These are phyloP conservation scores for Orycteropus afer DNA, from an alignment of 2,113 vertebrate species.

Conservation along the genomic window DNA sequence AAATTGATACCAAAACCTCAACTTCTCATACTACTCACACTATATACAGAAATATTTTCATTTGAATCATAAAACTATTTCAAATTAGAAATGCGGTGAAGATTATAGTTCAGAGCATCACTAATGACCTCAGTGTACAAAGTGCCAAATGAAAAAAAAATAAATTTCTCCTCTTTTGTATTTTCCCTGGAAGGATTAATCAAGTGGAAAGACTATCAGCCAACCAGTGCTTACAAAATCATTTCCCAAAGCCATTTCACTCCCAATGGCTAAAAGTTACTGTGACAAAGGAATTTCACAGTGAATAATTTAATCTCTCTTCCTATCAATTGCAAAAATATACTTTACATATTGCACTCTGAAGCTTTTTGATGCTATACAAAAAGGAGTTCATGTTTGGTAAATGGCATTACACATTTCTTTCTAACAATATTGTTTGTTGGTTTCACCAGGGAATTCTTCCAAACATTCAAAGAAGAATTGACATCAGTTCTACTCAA, in stretches of 20 bases:
- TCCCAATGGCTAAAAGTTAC: background rate
- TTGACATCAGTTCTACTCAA: too few species aligned
- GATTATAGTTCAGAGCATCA: background rate
- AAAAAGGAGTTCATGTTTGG: conserved; percentile 28
- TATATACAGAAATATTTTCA: background rate
- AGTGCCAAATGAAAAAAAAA: conserved; percentile 28
- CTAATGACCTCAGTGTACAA: background rate
- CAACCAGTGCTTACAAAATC: background rate
- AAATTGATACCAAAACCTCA: background rate
- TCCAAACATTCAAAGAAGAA: too few species aligned
- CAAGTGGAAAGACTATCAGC: background rate
- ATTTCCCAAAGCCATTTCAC: background rate
- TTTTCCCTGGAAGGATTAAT: background rate
- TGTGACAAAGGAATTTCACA: background rate
- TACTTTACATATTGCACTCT: background rate
- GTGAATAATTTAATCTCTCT: conserved; percentile 11
- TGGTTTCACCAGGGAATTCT: too few species aligned
- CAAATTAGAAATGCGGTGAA: background rate
- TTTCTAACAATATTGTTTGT: too few species aligned
- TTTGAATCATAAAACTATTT: conserved; percentile 23
- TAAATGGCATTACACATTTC: conserved; percentile 57
- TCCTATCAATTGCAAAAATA: conserved; percentile 55
- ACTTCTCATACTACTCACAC: background rate
- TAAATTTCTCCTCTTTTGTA: background rate
- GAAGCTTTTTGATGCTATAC: conserved; percentile 43